phyloP scores from a whole-genome alignment of 92 coral and sea anemone species.

The Porites rus region DNA sequence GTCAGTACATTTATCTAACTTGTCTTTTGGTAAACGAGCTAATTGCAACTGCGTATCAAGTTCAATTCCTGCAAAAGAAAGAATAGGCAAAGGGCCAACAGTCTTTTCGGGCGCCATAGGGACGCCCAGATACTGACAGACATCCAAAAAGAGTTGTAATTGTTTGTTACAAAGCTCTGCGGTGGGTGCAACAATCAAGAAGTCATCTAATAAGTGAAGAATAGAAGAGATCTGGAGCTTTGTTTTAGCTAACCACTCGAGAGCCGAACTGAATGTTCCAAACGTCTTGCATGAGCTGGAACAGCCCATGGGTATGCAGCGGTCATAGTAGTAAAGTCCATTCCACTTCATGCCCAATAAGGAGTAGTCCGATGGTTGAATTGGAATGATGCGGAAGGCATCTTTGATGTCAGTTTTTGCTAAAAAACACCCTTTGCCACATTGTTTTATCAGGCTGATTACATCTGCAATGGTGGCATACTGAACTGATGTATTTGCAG shows the following conservation, averaged over 20 bases:
- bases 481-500: not conserved
- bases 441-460: not conserved
- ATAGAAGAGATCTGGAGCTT: slow-evolving; percentile 33
- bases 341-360: not conserved
- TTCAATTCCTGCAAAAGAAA: slow-evolving; percentile 21
- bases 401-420: not conserved
- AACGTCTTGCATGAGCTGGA: not conserved
- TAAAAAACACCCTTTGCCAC: not conserved
- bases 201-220: slow-evolving; percentile 27
- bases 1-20: not conserved
- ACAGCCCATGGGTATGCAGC: too few relatives aligned
- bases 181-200: slow-evolving; percentile 33
- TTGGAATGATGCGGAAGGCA: not conserved
- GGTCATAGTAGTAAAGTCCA: too few relatives aligned
- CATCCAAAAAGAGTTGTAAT: too few relatives aligned
- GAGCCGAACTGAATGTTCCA: not conserved
- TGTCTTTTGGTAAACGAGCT: slow-evolving; percentile 13
- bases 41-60: not conserved
- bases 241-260: slow-evolving; percentile 2
- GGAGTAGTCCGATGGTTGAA: not conserved
- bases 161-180: slow-evolving; percentile 18
- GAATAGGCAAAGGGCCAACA: slow-evolving; percentile 9
- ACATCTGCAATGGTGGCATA: not conserved
- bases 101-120: not conserved
- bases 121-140: slow-evolving; percentile 39